These are phyloP conservation scores for Drosophila fuyamai DNA, from an alignment of 1,140 invertebrate species.

Conservation along the genomic window DNA sequence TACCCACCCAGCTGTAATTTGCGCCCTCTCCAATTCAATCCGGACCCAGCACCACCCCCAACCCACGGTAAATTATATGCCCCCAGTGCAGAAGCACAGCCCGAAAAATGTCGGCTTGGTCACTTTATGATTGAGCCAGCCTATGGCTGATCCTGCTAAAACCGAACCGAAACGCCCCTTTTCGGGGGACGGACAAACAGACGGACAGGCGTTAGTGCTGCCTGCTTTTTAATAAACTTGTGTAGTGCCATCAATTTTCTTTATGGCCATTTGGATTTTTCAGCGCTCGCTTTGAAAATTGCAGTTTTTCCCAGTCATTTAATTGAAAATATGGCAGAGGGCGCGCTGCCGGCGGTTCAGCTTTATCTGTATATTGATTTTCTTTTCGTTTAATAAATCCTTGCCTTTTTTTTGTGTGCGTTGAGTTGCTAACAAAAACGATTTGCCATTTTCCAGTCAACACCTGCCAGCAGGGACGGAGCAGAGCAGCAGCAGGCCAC, in stretches of 20 bases:
- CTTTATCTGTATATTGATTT: conserved; percentile 51
- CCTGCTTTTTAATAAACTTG: conserved; percentile 78
- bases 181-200: conserved; percentile 15
- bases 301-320: conserved; percentile 68
- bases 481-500: conserved; percentile 3
- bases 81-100: conserved; percentile 38
- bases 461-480: conserved; percentile 34
- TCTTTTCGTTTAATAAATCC: conserved; percentile 31
- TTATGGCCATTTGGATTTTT: conserved; percentile 71
- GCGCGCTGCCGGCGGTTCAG: conserved; percentile 13
- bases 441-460: conserved; percentile 83
- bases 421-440: conserved; percentile 67
- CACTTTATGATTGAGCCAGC: conserved; percentile 70
- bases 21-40: conserved; percentile 42
- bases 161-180: conserved; percentile 1
- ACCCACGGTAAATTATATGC: conserved; percentile 71
- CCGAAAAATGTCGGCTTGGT: conserved; percentile 43
- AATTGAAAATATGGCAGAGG: conserved; percentile 62
- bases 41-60: not conserved
- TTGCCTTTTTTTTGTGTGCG: conserved; percentile 16
- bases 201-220: conserved; percentile 1
- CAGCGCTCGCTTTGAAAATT: conserved; percentile 59
- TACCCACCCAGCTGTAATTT: conserved; percentile 67
- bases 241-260: conserved; percentile 79
- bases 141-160: conserved; percentile 15